These are phyloP conservation scores for Ibycter americanus DNA, from an alignment of 2,797 vertebrate genomes.

Conservation along the genomic window DNA sequence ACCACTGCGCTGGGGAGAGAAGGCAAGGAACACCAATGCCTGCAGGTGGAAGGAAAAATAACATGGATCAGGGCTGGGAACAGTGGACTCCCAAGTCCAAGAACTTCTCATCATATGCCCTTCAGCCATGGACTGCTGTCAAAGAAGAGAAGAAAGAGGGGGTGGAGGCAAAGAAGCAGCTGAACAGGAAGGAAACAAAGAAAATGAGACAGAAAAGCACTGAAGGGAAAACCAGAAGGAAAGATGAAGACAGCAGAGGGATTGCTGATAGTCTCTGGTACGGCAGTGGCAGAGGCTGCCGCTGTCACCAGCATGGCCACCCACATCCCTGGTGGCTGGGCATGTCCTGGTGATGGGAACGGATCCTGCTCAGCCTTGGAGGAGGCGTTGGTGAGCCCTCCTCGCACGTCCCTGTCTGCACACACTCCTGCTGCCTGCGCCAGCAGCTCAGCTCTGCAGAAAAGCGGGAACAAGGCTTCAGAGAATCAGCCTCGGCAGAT, in stretches of 20 bases:
- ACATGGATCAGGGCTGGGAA: background rate
- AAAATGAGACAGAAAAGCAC: background rate
- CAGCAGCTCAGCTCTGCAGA: background rate
- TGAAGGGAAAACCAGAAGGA: background rate
- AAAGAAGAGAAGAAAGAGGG: background rate
- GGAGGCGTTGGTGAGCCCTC: background rate
- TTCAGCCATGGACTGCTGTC: background rate
- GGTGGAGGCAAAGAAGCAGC: background rate
- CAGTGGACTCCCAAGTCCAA: background rate
- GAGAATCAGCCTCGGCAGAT: background rate
- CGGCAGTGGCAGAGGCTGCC: rapidly evolving
- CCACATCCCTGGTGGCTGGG: background rate
- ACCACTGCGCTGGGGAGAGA: background rate
- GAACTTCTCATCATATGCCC: background rate
- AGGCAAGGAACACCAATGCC: background rate
- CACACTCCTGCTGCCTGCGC: background rate
- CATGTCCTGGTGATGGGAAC: background rate
- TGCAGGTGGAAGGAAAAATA: background rate
- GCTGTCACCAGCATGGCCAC: background rate
- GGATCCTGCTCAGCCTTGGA: background rate
- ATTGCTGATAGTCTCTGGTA: background rate
- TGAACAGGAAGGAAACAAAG: background rate
- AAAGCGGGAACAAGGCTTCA: too few species aligned
- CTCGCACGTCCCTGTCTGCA: background rate
- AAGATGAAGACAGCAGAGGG: background rate